Conservation (phyloP, 2,888 invertebrate species). For the Drosophila monieri region DNA sequence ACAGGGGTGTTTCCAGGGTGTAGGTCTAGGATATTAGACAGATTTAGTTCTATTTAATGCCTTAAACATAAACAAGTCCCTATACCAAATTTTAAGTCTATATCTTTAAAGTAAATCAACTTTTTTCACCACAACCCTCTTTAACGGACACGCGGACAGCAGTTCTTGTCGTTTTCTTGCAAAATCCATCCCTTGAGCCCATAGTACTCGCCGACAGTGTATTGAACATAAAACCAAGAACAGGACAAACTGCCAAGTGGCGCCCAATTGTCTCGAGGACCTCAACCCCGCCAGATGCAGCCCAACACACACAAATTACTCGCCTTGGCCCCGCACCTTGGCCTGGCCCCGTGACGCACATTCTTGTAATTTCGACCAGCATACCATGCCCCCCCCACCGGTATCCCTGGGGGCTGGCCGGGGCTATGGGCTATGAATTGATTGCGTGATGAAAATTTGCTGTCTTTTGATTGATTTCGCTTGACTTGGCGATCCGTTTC, state of each 20-base stretch:
- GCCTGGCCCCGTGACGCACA: constrained; percentile 38
- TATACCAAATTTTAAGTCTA: no score
- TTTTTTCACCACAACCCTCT: no score
- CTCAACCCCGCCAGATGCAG: constrained; percentile 32
- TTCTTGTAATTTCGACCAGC: not conserved
- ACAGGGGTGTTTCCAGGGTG: no score
- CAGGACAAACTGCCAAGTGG: constrained; percentile 22
- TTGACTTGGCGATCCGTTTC: constrained; percentile 34
- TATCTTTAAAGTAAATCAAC: no score
- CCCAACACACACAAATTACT: constrained; percentile 12
- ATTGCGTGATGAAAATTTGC: constrained; percentile 70
- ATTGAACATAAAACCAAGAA: not conserved
- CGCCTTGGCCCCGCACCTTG: constrained; percentile 49
- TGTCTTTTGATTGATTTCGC: constrained; percentile 70
- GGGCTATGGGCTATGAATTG: constrained; percentile 45
- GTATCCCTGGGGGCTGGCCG: not conserved
- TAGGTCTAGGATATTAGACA: no score
- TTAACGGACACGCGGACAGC: no score
- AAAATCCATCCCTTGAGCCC: not conserved
- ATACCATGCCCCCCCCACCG: not conserved
- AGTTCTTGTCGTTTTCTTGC: no score
- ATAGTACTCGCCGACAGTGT: not conserved
- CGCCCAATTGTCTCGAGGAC: constrained; percentile 63
- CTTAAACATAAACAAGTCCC: no score
- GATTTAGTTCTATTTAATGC: no score